phyloP scores from a whole-genome alignment of 2,888 invertebrate species.

The Ephialtes manifestator region DNA sequence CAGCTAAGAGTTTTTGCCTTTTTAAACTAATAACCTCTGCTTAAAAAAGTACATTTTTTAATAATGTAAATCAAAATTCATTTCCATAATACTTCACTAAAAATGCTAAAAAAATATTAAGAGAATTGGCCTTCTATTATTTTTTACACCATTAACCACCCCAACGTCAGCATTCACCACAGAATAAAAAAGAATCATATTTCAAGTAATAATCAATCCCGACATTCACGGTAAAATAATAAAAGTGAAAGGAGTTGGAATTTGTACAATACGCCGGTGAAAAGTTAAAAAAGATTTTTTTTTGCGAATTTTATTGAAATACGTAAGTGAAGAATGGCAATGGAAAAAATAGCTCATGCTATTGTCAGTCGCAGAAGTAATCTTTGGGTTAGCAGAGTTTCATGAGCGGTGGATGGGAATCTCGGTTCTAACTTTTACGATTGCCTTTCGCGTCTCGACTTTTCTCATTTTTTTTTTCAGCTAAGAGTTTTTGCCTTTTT shows the following conservation, averaged over 20 bases:
- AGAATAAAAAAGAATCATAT: background rate
- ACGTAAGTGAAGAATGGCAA: conserved; percentile 82
- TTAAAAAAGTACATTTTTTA: no score
- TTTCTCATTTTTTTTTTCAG: conserved; percentile 15
- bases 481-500: conserved; percentile 27
- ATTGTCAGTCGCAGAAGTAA: conserved; percentile 79
- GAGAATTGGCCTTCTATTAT: no score
- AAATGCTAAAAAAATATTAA: no score
- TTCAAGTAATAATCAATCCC: background rate
- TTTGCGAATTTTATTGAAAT: conserved; percentile 60
- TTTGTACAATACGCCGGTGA: background rate
- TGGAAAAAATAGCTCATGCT: conserved; percentile 79
- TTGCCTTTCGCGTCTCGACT: conserved; percentile 48
- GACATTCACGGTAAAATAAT: background rate
- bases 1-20: conserved; percentile 17
- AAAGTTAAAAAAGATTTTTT: conserved; percentile 55
- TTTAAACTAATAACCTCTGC: no score
- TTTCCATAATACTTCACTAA: no score
- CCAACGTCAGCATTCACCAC: background rate
- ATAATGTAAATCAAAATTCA: no score
- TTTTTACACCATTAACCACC: no score
- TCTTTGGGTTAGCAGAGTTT: conserved; percentile 37
- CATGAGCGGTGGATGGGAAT: conserved; percentile 66
- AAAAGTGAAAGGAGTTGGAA: background rate
- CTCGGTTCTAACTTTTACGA: conserved; percentile 75